phyloP scores from a whole-genome alignment of 64 coral and sea anemone species.

The Actinia tenebrosa region DNA sequence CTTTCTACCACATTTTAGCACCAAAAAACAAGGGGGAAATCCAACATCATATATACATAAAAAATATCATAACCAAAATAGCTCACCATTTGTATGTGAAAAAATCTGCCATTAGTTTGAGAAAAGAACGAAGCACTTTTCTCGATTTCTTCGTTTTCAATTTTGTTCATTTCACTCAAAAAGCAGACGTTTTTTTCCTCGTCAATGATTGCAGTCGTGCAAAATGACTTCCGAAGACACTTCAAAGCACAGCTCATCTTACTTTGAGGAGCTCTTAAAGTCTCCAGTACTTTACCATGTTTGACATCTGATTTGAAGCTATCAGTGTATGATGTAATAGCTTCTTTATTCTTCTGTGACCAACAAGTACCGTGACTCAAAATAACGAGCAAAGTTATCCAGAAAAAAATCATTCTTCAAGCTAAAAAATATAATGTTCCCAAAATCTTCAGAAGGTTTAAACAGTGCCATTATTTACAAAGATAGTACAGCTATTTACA shows the following conservation, averaged over 20 bases:
- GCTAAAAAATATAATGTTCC: no score
- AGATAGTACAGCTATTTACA: background rate
- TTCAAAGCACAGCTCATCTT: slow-evolving; percentile 4
- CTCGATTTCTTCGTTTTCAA: background rate
- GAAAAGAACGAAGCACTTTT: background rate
- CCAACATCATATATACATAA: no score
- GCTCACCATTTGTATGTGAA: background rate
- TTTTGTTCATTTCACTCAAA: background rate
- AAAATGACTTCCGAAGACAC: background rate
- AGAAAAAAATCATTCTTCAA: background rate
- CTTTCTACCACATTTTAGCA: no score
- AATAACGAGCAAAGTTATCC: background rate
- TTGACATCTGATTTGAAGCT: background rate
- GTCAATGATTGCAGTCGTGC: slow-evolving; percentile 1
- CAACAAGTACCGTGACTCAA: background rate
- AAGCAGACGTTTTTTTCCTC: background rate
- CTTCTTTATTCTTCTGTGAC: background rate
- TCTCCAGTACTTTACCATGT: background rate
- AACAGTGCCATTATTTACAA: background rate
- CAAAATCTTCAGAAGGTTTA: background rate
- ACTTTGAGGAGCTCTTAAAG: background rate
- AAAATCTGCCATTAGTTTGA: background rate
- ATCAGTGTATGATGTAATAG: background rate
- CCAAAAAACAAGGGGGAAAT: background rate
- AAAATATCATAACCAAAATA: background rate